Conservation (phyloP, 2,888 invertebrate species). For the Salpingus planirostris region DNA sequence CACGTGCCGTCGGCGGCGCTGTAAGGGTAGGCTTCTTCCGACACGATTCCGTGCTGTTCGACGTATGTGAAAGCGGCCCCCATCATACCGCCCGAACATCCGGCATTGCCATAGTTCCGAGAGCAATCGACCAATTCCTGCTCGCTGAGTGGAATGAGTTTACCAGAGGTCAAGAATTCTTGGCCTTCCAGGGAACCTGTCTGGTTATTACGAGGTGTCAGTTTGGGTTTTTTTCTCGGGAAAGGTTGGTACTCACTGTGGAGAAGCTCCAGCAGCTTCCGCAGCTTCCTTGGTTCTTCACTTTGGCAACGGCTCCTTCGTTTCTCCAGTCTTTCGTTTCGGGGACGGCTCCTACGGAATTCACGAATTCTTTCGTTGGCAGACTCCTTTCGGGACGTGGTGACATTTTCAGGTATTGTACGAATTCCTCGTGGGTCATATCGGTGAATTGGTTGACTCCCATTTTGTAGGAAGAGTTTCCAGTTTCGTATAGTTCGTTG, state of each 20-base stretch:
- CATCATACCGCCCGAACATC: slow-evolving; percentile 80
- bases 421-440: slow-evolving; percentile 36
- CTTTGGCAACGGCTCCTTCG: slow-evolving; percentile 18
- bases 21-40: slow-evolving; percentile 82
- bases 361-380: too few species aligned
- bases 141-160: slow-evolving; percentile 79
- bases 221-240: too few species aligned
- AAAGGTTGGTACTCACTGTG: slow-evolving; percentile 4
- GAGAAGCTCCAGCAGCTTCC: slow-evolving; percentile 21
- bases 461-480: slow-evolving; percentile 29
- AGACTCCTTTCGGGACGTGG: too few species aligned
- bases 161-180: slow-evolving; percentile 69
- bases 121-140: slow-evolving; percentile 91
- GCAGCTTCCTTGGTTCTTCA: slow-evolving; percentile 21
- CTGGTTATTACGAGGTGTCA: too few species aligned
- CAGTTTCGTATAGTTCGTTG: slow-evolving; percentile 33
- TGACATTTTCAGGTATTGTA: too few species aligned
- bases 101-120: slow-evolving; percentile 71
- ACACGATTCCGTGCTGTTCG: slow-evolving; percentile 75
- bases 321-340: slow-evolving; percentile 20
- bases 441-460: slow-evolving; percentile 36
- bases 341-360: slow-evolving; percentile 3
- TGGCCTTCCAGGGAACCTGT: slow-evolving; percentile 86
- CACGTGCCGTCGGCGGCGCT: slow-evolving; percentile 67
- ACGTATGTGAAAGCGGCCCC: slow-evolving; percentile 81